A percentile compares a stretch with the other conserved stretches of the same genome.
phyloP scores from a whole-genome alignment of 92 coral and sea anemone genomes.

The Epizoanthus stellaris region DNA sequence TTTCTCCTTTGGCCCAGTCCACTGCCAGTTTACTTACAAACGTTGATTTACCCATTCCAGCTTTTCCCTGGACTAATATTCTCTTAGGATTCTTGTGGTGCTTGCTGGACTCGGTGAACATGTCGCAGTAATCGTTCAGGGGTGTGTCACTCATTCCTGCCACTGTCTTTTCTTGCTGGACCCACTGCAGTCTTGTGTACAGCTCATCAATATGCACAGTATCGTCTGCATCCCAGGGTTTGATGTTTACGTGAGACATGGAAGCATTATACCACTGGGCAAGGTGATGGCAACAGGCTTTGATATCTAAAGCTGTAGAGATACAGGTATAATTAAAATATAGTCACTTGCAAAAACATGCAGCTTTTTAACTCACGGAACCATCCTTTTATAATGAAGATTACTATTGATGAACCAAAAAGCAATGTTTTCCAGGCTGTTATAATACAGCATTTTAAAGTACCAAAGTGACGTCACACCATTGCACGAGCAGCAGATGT shows the following conservation, averaged over 20 bases:
- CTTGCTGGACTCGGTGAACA: slow-evolving; percentile 17
- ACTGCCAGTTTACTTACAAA: slow-evolving; percentile 20
- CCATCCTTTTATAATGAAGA: no score
- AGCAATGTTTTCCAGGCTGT: no score
- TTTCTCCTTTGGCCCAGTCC: slow-evolving; percentile 16
- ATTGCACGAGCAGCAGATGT: no score
- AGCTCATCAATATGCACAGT: slow-evolving; percentile 5
- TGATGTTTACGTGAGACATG: background rate
- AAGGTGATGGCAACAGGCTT: background rate
- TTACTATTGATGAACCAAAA: no score
- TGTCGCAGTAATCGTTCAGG: background rate
- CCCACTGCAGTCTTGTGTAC: slow-evolving; percentile 17
- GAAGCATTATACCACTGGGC: background rate
- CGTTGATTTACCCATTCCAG: slow-evolving; percentile 16
- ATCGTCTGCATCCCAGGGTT: background rate
- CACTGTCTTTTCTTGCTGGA: slow-evolving; percentile 26
- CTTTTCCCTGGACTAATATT: background rate
- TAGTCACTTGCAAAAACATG: no score
- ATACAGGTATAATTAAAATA: background rate
- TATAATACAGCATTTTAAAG: no score
- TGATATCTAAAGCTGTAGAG: background rate
- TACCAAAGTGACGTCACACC: no score
- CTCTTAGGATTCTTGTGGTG: slow-evolving; percentile 14
- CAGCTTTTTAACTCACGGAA: no score
- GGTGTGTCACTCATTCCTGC: background rate